Evolutionary conservation across 2,888 invertebrate species (phyloP).

Genomic region (Odontocolon sp.): DNA sequence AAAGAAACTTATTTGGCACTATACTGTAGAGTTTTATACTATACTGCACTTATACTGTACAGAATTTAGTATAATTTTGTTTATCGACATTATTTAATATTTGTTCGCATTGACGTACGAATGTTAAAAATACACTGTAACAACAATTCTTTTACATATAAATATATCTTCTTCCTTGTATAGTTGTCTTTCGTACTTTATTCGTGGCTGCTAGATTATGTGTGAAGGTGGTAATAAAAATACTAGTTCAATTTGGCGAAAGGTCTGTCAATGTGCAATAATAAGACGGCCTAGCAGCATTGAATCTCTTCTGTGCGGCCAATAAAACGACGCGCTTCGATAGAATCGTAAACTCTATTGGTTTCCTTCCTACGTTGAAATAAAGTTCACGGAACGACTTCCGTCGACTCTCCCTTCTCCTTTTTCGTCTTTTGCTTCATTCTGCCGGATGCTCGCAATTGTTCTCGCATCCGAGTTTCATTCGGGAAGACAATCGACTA

Average conservation of each 20-base stretch:
- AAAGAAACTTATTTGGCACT: too few species aligned
- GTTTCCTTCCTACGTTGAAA: conserved; percentile 56
- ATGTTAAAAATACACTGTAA: too few species aligned
- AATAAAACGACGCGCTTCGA: conserved; percentile 44
- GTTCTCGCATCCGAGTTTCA: conserved; percentile 55
- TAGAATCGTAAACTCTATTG: conserved; percentile 59
- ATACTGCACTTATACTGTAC: too few species aligned
- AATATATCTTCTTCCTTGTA: too few species aligned
- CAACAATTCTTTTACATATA: too few species aligned
- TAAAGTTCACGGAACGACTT: conserved; percentile 63
- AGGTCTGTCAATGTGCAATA: neutral
- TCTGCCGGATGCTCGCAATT: conserved; percentile 46
- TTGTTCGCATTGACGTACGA: too few species aligned
- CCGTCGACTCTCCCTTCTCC: conserved; percentile 40
- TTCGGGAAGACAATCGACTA: conserved; percentile 49
- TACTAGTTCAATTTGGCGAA: conserved; percentile 13
- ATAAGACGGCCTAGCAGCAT: conserved; percentile 1
- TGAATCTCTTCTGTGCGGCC: conserved; percentile 25
- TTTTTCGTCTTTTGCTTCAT: conserved; percentile 11
- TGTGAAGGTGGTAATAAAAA: neutral
- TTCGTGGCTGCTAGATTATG: too few species aligned
- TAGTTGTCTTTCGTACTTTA: too few species aligned
- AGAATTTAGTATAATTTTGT: too few species aligned
- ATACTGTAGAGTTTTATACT: too few species aligned
- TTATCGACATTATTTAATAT: too few species aligned